A percentile compares a stretch with the other conserved stretches of the same genome.
phyloP scores from a whole-genome alignment of 1,140 invertebrate species.

The Oncopeltus fasciatus region DNA sequence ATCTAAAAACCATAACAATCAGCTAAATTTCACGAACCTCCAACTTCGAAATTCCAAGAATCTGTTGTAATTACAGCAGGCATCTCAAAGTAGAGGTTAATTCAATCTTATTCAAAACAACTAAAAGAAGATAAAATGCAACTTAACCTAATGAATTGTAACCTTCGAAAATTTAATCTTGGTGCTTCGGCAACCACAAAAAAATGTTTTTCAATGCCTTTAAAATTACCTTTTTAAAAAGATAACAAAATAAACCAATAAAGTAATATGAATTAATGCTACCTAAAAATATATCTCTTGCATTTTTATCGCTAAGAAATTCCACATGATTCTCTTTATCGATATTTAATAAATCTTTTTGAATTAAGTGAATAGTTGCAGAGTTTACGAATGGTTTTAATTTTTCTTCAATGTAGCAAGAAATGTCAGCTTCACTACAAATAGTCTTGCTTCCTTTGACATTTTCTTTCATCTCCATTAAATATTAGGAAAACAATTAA shows the following conservation, averaged over 20 bases:
- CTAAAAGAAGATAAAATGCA: no score
- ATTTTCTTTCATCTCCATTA: no score
- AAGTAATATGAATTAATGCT: not conserved
- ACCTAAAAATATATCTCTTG: not conserved
- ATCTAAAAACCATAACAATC: not conserved
- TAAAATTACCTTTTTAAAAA: not conserved
- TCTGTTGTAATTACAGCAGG: conserved; percentile 14
- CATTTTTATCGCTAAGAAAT: not conserved
- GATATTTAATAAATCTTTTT: not conserved
- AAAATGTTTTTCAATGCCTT: not conserved
- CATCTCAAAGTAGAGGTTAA: no score
- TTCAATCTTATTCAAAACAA: no score
- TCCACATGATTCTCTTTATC: not conserved
- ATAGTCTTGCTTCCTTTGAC: no score
- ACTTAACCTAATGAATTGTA: no score
- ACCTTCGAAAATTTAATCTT: not conserved
- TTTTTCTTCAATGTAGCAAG: not conserved
- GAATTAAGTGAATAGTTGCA: not conserved
- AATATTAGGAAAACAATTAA: no score
- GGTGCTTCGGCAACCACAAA: not conserved
- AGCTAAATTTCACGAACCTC: no score
- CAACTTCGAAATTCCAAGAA: conserved; percentile 15
- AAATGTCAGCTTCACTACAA: no score
- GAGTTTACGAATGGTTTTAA: not conserved
- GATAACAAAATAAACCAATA: not conserved